A percentile compares a stretch with the other conserved stretches of the same genome.
phyloP scores from a whole-genome alignment of 2,113 vertebrate species.

The Channa maculata region DNA sequence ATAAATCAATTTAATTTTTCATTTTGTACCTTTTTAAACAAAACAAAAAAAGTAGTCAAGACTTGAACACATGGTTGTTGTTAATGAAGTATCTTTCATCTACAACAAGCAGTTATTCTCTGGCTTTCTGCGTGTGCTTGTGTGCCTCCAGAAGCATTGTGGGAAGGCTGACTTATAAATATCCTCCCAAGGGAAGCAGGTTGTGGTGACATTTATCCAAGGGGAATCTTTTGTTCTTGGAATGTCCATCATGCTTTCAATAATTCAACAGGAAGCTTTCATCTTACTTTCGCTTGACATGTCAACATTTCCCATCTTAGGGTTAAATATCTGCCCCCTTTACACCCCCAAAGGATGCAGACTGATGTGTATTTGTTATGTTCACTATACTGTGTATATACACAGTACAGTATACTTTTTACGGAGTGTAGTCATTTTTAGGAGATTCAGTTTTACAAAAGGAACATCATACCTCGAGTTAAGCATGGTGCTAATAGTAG shows the following conservation, averaged over 20 bases:
- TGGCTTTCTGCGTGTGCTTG: constrained; percentile 21
- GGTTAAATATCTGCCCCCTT: constrained; percentile 52
- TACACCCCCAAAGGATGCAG: no score
- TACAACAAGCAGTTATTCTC: constrained; percentile 3
- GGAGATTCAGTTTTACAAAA: no score
- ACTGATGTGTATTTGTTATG: no score
- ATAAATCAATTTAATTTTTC: constrained; percentile 89
- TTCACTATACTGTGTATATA: no score
- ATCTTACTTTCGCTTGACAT: constrained; percentile 48
- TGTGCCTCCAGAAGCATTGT: constrained; percentile 44
- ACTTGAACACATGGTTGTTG: no score
- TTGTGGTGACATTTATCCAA: constrained; percentile 70
- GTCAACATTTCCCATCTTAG: constrained; percentile 39
- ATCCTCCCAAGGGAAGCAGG: constrained; percentile 57
- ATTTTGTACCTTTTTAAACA: constrained; percentile 42
- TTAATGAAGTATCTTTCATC: constrained; percentile 85
- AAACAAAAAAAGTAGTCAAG: no score
- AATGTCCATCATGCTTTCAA: constrained; percentile 66
- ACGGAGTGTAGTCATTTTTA: no score
- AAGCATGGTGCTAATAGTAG: no score
- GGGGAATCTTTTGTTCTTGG: constrained; percentile 72
- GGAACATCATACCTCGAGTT: no score
- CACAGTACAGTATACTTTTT: no score
- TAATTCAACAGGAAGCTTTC: constrained; percentile 71
- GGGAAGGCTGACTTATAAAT: constrained; percentile 56